Evolutionary conservation across 2,888 invertebrate species (phyloP), one percentile per base, ranked within the genome.

Genomic region (Masnerella sp.): DNA sequence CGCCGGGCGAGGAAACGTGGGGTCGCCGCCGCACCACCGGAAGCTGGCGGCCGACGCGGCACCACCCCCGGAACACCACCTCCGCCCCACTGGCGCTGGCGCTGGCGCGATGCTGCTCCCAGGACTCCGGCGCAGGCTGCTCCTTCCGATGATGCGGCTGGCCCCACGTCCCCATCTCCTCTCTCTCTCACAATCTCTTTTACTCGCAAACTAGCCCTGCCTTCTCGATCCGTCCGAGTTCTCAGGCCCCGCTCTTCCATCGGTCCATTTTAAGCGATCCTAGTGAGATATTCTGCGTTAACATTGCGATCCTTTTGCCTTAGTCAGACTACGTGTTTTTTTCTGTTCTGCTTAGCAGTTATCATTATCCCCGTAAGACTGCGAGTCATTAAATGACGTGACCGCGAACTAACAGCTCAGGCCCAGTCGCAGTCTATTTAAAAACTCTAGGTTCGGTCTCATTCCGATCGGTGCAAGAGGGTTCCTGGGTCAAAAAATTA

Each of bases 231-330:
- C 70, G 51, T 74, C 74, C 62, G 78, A 74, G 76, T 81, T 4
- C 78, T 78, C 81, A 74, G 77, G 77, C 75, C 78, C 76, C 78
- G 81, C 75, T 80, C 80, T 75, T 81, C 77, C 79, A 78, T 81
- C 82, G 81, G 75, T 83, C 81, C 82, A 8, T 77, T n/a, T 81
- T 86, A 86, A 86, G 86, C 85, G 83, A 86, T 81, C 85, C 85
- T 85, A 81, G 81, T 79, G 77, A 80, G 76, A 79, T 80, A 76
- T 76, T 80, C 77, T 79, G 67, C 79, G 81, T 82, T 82, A 84
- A 79, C 75, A 42, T 42, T 25, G 68, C 75, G 75, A 68, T 22
- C 40, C 43, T 59, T 64, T 38, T 22, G 38, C 54, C 25, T 58
- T 45, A 34, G 20, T 36, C 30, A 32, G 43, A 30, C 42, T 74